Evolutionary conservation across 2,113 vertebrate genomes (phyloP).

Genomic region (Ptilonorhynchus violaceus): DNA sequence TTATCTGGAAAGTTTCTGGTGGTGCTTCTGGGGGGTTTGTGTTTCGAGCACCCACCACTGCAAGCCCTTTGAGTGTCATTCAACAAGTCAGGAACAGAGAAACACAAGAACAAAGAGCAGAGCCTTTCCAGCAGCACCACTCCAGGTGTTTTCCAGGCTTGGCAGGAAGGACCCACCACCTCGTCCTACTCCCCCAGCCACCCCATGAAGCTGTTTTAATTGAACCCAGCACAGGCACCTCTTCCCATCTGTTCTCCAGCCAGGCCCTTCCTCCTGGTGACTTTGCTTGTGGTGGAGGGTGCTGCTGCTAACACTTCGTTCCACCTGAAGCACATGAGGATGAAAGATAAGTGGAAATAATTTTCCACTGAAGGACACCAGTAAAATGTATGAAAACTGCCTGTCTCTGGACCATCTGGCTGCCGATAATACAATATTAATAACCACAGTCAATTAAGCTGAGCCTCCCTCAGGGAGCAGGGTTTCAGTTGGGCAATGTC

Average conservation of each 20-base stretch:
- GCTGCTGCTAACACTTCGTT: not conserved
- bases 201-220: not conserved
- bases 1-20: not conserved
- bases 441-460: conserved; percentile 50
- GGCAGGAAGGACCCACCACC: not conserved
- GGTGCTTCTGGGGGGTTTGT: not conserved
- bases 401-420: conserved; percentile 58
- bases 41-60: not conserved
- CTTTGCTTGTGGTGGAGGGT: not conserved
- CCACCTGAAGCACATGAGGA: not conserved
- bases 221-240: not conserved
- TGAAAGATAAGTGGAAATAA: not conserved
- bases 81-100: not conserved
- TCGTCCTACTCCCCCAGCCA: not conserved
- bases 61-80: not conserved
- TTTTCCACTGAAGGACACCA: conserved; percentile 33
- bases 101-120: not conserved
- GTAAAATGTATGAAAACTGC: conserved; percentile 8
- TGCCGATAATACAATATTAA: conserved; percentile 67
- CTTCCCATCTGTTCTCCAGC: not conserved
- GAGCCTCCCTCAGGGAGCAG: conserved; percentile 43
- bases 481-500: conserved; percentile 54
- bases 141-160: not conserved
- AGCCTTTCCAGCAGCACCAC: not conserved
- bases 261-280: not conserved